Evolutionary conservation across 2,113 vertebrate genomes (phyloP), one percentile per base, ranked within the genome.

Genomic region (Eulemur macaco): DNA sequence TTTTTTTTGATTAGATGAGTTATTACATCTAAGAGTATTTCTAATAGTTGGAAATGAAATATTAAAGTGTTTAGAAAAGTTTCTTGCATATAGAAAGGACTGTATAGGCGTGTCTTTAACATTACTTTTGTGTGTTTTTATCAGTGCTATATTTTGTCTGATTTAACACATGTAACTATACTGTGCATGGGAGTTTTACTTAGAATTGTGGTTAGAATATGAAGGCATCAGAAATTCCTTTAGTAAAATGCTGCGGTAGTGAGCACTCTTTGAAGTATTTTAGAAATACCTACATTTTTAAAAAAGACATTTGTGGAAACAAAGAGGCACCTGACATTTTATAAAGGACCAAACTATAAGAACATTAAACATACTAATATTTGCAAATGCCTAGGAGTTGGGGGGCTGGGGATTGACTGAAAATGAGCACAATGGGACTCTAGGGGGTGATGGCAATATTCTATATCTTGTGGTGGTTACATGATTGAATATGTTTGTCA

Each of bases 281-380:
- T 91, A 85, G 52, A 97, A 96, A 87, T 80, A 81, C 18, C n/a
- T 77, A 27, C 76, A 56, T 71, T 88, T 21, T 82, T 87, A 71
- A 45, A 88, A 81, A 85, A 56, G 1, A 10, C 69, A 81, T 83
- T 80, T 86, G 66, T 91, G 81, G 45, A 82, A 93, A 23, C 45
- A 77, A 96, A 91, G 42, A 83, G n/a, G 27, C 23, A 91, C 42
- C 34, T 85, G 56, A 12, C 34, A 52, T 78, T 69, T 58, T 68
- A 8, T 85, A 74, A 92, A 85, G 84, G 64, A 42, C 8, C 23
- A 88, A 91, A 56, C 37, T 64, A 31, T 60, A 63, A 73, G 76
- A 92, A 71, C 39, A 58, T 69, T 31, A 81, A 82, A 17, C 14
- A 56, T 37, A 84, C 42, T 9, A 31, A 76, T 86, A 13, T 86